Evolutionary conservation across 2,797 vertebrate genomes (phyloP), one percentile per base, ranked within the genome.

Genomic region (Pangasius macronema): DNA sequence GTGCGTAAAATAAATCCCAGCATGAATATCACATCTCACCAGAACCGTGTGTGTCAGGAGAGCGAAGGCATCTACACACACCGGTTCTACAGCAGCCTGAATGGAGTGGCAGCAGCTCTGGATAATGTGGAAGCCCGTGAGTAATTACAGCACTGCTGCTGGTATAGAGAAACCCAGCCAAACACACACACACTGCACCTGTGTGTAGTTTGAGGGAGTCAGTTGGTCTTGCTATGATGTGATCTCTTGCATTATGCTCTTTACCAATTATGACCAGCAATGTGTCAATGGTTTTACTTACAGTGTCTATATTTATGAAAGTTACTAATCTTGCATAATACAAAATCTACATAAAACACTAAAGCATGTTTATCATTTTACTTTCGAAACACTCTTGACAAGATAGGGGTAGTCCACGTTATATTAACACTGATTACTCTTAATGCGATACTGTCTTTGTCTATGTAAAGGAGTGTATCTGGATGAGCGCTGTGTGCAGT

Each of bases 41-140:
- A 95, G 93, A 92, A 95, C 82, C 93, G 96, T 0, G 84, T 99
- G 92, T 96, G 96, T 85, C 79, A 93, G 5, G 95, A 95, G 79
- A 97, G 97, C 0, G 96, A 98, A 90, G 5, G 18, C 8, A 86
- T 97, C 73, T 98, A 96, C 0, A 92, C 93, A 6, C 92, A 95
- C n/a, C 27, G 85, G 49, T 98, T 98, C 93, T 98, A 97, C 93
- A 92, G 14, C 36, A 27, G 0, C 0, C 93, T 98, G 14, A 89
- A 97, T 0, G 96, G 97, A 0, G 96, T 97, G 5, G 93, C 92
- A 70, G 97, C 96, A 0, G 97, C 97, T 1, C 91, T 99, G 75
- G 98, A 98, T 87, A 99, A 95, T 0, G 91, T 97, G 61, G 93
- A 97, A 86, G 96, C 97, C 76, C 95, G 97, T 99, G 91, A 97